A percentile compares a stretch with the other conserved stretches of the same genome.
Evolutionary conservation across 1,140 invertebrate species (phyloP).

Genomic region (Colletes gigas): DNA sequence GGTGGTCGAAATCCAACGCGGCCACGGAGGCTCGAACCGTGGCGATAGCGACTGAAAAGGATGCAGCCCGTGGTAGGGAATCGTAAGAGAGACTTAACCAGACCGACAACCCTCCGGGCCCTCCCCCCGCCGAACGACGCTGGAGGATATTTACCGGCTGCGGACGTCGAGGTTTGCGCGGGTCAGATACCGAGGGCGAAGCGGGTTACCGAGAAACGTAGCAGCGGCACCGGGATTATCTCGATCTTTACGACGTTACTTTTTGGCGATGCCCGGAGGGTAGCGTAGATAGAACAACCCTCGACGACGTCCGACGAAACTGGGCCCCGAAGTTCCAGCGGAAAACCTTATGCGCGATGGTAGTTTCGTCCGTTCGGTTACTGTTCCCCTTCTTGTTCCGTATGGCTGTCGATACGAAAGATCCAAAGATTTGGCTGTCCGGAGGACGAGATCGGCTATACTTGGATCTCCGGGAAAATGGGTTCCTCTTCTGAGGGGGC

Average conservation of each 20-base stretch:
- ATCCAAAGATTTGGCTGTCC: neutral
- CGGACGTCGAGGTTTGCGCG: constrained; percentile 53
- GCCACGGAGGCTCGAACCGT: neutral
- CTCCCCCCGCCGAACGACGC: constrained; percentile 30
- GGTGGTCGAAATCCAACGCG: neutral
- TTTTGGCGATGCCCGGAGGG: constrained; percentile 49
- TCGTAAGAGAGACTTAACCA: constrained; percentile 45
- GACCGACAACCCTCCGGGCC: neutral
- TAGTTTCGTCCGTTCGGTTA: neutral
- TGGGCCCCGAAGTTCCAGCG: neutral
- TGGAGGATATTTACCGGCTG: constrained; percentile 59
- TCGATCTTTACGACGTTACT: constrained; percentile 67
- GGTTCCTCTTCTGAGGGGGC: neutral
- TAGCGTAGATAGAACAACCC: constrained; percentile 25
- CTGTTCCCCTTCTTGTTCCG: neutral
- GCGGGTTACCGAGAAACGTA: constrained; percentile 57
- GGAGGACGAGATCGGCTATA: neutral
- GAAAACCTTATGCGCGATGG: constrained; percentile 29
- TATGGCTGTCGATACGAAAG: too few relatives aligned
- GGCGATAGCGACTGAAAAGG: constrained; percentile 14
- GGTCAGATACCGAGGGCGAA: constrained; percentile 37
- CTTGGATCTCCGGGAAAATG: neutral
- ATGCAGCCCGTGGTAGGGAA: neutral
- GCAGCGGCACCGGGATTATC: constrained; percentile 58
- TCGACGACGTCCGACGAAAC: neutral